Base-by-base conservation (phyloP, 2,888 invertebrate genomes). In the Pollenia amentaria region DNA sequence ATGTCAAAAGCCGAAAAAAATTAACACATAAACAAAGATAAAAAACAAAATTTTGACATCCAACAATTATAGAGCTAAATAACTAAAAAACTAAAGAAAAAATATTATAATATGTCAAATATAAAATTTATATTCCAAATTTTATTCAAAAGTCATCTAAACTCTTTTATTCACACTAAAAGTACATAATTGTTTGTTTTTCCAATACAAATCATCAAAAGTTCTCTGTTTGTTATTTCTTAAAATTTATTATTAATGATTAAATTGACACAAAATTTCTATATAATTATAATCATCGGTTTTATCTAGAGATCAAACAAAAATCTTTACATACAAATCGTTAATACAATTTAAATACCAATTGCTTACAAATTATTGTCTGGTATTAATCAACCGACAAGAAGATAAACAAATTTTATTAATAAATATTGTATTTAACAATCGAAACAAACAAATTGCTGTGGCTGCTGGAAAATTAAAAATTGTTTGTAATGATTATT, bases 311-410 rank as follows among this genome's bases (percentile, higher is more conserved):
- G 40, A n/a, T 57, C 9, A 67, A 67, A 77, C 16, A 48, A 48
- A 69, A 18, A 57, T 51, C 64, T 14, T 16, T 40, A 67, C n/a
- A 57, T 7, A 40, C 18, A 55, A 67, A 67, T 67, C 77, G 57
- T 76, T 69, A 40, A 57, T 11, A 69, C 21, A 40, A 57, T 55
- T 69, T 62, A 60, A 79, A 79, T 79, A 70, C 29, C 78, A 70
- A 79, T 62, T 69, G 70, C 18, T 79, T 46, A 42, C 60, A 79
- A 79, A 70, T 70, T 51, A 60, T 60, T 62, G 29, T 12, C 69
- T 60, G 29, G 64, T 46, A 64, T 29, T 29, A 69, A 57, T 21
- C 11, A 46, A 29, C 9, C 46, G 77, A n/a, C 46, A 69, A 40
- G 8, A 40, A 57, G 14, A 46, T 55, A 78, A 76, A 76, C 48